Evolutionary conservation across 2,113 vertebrate genomes (phyloP).

Genomic region (Boulengeromyrus knoepffleri): DNA sequence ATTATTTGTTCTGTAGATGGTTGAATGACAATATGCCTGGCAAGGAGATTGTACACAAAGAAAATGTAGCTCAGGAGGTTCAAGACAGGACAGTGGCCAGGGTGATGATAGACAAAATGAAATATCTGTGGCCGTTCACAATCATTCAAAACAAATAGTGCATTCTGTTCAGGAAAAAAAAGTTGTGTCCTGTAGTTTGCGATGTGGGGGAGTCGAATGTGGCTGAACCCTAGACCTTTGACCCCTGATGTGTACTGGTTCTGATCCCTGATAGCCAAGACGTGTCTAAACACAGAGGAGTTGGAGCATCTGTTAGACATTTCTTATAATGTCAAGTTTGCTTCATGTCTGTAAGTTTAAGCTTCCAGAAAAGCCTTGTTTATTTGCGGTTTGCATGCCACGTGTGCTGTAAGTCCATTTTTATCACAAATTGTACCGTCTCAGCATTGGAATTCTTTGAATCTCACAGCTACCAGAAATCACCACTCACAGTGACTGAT

Average conservation of each 20-base stretch:
- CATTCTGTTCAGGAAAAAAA: neutral
- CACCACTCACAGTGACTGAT: neutral
- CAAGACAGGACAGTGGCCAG: neutral
- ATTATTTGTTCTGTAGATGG: neutral
- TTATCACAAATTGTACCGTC: neutral
- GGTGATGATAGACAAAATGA: neutral
- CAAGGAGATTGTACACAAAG: neutral
- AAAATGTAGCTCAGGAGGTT: neutral
- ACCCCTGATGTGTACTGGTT: neutral
- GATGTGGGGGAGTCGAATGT: neutral
- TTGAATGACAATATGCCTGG: neutral
- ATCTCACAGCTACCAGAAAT: neutral
- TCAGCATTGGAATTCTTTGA: neutral
- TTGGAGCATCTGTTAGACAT: neutral
- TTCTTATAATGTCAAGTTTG: neutral
- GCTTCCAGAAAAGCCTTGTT: neutral
- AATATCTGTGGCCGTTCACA: neutral
- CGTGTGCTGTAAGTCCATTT: neutral
- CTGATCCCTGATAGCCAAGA: neutral
- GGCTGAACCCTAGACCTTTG: neutral
- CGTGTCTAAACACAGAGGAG: neutral
- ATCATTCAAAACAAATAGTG: neutral
- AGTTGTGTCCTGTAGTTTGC: neutral
- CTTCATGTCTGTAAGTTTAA: neutral
- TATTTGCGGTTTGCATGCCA: neutral